Base-by-base conservation (phyloP, 2,113 vertebrate species). In the Tor tambroides region DNA sequence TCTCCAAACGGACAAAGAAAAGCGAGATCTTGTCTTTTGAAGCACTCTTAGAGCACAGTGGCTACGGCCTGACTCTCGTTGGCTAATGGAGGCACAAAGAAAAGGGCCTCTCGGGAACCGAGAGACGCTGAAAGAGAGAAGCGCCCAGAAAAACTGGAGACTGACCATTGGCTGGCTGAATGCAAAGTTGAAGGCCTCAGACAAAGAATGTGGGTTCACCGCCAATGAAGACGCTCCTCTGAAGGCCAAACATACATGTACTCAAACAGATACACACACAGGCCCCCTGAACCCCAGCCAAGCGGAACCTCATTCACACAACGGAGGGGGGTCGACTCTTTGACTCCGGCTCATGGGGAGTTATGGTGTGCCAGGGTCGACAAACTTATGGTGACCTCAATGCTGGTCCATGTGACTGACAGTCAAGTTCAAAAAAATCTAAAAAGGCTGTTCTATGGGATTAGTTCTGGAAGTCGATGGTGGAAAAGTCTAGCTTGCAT, bases 151-250 rank as follows among this genome's bases (percentile, higher is more conserved):
- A 51, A 63, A 86, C 41, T 82, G 15, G 1, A 87, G 86, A 87
- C 76, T 90, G 87, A 89, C 86, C 88, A 87, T 87, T 90, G 90
- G 83, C 32, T 30, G 90, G 91, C 80, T 83, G 65, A 83, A 71
- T 51, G 81, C 26, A 23, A 83, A 83, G 88, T 84, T 83, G 90
- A 88, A 89, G 83, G 90, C 86, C 88, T 92, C 85, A 89, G 26
- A 86, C 92, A 87, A 54, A 90, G 72, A 26, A 43, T 41, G 83
- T 85, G 86, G 90, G 82, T 83, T 88, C 72, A 78, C 87, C 35
- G 75, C 72, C 63, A 86, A 88, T 91, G 61, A 43, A n/a, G 85
- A 78, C 11, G 56, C 87, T 85, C 63, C n/a, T 80, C 65, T 74
- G 83, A 59, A 26, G 38, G 54, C 71, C 77, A 91, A 90, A 87